phyloP scores from a whole-genome alignment of 2,888 invertebrate species.

The Drosophila colorata region DNA sequence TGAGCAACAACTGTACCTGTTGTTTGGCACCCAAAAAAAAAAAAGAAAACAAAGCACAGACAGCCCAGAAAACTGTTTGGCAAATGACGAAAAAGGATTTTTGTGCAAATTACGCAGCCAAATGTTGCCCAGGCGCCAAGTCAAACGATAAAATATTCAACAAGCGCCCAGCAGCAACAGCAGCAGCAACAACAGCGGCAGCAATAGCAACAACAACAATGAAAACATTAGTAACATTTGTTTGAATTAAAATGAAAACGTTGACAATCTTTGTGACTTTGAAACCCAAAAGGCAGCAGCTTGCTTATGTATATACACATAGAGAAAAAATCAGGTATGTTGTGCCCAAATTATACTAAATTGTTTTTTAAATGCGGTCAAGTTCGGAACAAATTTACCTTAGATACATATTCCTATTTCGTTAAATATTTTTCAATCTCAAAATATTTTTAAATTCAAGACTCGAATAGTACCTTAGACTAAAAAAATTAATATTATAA shows the following conservation, averaged over 20 bases:
- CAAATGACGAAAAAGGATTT: conserved; percentile 68
- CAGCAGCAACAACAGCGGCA: conserved; percentile 30
- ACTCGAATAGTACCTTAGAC: no score
- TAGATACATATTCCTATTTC: no score
- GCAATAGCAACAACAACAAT: conserved; percentile 50
- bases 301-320: conserved; percentile 13
- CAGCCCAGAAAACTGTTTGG: conserved; percentile 25
- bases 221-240: conserved; percentile 79
- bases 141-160: conserved; percentile 80
- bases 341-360: no score
- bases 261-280: conserved; percentile 77
- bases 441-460: no score
- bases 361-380: no score
- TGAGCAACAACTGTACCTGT: conserved; percentile 27
- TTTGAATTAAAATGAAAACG: conserved; percentile 81
- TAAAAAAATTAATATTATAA: no score
- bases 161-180: conserved; percentile 61
- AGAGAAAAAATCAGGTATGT: neutral
- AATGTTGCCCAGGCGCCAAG: conserved; percentile 77
- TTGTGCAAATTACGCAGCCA: conserved; percentile 68
- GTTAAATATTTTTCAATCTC: no score
- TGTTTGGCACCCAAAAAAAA: neutral
- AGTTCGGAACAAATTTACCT: no score
- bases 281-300: conserved; percentile 67
- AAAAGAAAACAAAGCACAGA: neutral